phyloP scores from a whole-genome alignment of 2,797 vertebrate species.

The Neosalanx taihuensis region DNA sequence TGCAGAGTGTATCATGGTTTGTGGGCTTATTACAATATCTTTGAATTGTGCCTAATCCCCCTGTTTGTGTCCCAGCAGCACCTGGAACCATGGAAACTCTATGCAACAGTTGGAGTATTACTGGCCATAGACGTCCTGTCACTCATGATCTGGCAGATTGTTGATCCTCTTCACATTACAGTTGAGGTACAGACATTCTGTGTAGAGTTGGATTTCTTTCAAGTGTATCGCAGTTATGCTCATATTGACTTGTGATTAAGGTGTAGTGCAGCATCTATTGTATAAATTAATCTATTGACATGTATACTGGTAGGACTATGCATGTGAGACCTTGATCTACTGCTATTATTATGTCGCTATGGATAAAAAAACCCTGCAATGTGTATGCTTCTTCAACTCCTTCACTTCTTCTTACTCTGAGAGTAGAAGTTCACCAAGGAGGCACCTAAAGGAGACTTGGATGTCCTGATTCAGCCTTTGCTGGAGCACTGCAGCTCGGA shows the following conservation, averaged over 20 bases:
- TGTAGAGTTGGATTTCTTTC: background rate
- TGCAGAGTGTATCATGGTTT: conserved; percentile 40
- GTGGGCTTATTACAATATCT: conserved; percentile 40
- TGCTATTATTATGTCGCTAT: no score
- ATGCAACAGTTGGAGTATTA: conserved; percentile 86
- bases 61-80: conserved; percentile 67
- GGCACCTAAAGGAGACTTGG: conserved; percentile 87
- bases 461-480: conserved; percentile 88
- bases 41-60: conserved; percentile 46
- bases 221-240: no score
- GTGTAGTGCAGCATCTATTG: no score
- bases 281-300: background rate
- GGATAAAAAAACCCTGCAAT: background rate
- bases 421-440: conserved; percentile 89
- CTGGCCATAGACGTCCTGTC: conserved; percentile 86
- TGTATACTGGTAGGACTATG: background rate
- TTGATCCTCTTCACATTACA: conserved; percentile 88
- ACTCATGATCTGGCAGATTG: conserved; percentile 89
- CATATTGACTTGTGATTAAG: no score
- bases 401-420: conserved; percentile 2
- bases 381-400: conserved; percentile 6
- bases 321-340: background rate
- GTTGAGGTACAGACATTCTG: conserved; percentile 78
- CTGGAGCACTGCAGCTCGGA: conserved; percentile 92
- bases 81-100: conserved; percentile 94